Base-by-base conservation (phyloP, 2,797 vertebrate species). In the Fundulus diaphanus region DNA sequence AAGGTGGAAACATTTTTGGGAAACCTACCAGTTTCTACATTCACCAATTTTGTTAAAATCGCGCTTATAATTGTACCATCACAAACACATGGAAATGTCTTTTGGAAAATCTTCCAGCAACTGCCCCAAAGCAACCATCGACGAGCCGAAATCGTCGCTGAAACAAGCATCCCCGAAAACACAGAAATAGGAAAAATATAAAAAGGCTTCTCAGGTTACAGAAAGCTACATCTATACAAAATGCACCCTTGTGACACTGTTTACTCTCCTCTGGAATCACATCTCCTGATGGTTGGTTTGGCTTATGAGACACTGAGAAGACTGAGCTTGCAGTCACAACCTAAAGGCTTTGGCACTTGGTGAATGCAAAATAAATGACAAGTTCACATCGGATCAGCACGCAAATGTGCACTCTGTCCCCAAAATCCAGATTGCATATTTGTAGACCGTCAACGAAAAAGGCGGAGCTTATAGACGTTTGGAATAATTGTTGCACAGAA, bases 401-500 rank as follows among this genome's bases (percentile, higher is more conserved):
- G 40, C 56, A 75, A 24, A 54, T 59, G 51, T 65, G 42, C 22
- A 78, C 74, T 76, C 80, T 61, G 83, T 85, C 80, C 42, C 44
- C 1, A 5, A 35, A 82, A 70, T 46, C 13, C 61, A 42, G 31
- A 86, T 89, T 82, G 87, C 86, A 90, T 72, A 69, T 79, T 15
- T 72, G 54, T 67, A 86, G 37, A 80, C 78, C 7, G 63, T 42
- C 12, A 67, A 51, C 31, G 29, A 40, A 74, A n/a, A 65, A 33
- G 24, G 8, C 33, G 20, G 3, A 67, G 49, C 74, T 95, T 70
- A 96, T 29, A 95, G 92, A 31, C 91, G 92, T 78, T 92, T 92
- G 71, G 92, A 94, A 1, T 96, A 96, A 70, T 93, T 95, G 51
- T 92, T 93, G 90, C 96, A 96, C 35, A 96, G 86, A 27, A 69